Evolutionary conservation across 2,113 vertebrate genomes (phyloP).

Genomic region (Microtus oregoni): DNA sequence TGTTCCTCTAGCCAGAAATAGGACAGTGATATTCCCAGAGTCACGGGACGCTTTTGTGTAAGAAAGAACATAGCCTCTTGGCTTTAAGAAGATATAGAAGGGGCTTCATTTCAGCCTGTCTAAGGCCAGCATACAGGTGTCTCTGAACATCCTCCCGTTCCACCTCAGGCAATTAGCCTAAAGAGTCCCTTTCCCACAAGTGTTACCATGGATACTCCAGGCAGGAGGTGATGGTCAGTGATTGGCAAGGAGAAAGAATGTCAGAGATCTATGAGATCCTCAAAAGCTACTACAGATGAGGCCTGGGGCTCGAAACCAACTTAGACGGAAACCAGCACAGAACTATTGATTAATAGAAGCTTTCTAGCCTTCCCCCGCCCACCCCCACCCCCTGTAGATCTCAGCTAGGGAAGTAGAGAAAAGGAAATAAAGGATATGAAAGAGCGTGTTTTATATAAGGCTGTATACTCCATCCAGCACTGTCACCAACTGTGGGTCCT

Average conservation of each 20-base stretch:
- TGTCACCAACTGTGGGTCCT: background rate
- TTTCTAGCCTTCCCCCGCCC: background rate
- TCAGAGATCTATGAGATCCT: background rate
- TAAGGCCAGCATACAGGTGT: background rate
- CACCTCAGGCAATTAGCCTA: background rate
- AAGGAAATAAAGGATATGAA: background rate
- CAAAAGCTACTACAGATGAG: background rate
- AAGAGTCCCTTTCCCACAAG: background rate
- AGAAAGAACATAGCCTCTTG: background rate
- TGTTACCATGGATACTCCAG: background rate
- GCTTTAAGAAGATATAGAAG: background rate
- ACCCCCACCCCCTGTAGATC: background rate
- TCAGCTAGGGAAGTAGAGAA: background rate
- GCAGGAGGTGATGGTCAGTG: background rate
- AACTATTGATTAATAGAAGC: background rate
- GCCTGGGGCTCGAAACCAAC: background rate
- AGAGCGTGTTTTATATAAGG: background rate
- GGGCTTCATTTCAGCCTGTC: background rate
- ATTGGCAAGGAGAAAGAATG: background rate
- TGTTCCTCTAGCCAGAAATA: conserved; percentile 16
- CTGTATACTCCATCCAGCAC: background rate
- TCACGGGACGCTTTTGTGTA: background rate
- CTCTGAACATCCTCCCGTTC: background rate
- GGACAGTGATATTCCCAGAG: background rate
- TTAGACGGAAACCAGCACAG: background rate